These are phyloP conservation scores for Beroe forskalii DNA, from an alignment of 37 sponge, comb jelly and placozoan genomes.

Conservation along the genomic window DNA sequence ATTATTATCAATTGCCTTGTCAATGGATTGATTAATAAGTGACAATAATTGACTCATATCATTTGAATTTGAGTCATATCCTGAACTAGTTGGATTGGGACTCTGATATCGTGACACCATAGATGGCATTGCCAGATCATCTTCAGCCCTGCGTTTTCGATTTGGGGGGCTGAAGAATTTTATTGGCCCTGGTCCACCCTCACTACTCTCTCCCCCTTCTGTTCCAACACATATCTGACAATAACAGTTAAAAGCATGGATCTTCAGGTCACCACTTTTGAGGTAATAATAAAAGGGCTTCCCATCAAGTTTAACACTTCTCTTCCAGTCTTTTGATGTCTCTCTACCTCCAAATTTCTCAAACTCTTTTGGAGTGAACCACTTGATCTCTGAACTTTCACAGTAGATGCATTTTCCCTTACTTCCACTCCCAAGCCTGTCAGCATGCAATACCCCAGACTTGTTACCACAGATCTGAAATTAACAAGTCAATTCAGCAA, in stretches of 20 bases:
- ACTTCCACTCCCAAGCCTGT: not conserved
- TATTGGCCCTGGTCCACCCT: not conserved
- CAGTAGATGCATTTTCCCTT: constrained; percentile 17
- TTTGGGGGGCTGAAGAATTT: constrained; percentile 3
- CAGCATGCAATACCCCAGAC: not conserved
- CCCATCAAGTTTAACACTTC: constrained; percentile 31
- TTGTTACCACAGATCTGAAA: constrained; percentile 22
- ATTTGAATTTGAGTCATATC: constrained; percentile 5
- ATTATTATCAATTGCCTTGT: not conserved
- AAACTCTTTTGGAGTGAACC: constrained; percentile 33
- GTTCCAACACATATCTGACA: not conserved
- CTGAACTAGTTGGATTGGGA: not conserved
- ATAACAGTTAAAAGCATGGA: constrained; percentile 29
- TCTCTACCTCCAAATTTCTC: constrained; percentile 4
- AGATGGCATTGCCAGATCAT: constrained; percentile 10
- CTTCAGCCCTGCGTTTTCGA: not conserved
- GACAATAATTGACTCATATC: constrained; percentile 7
- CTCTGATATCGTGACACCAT: not conserved
- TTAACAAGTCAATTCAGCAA: too few relatives aligned
- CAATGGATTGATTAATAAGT: not conserved
- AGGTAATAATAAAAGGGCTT: constrained; percentile 6
- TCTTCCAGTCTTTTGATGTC: constrained; percentile 21
- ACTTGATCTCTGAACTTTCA: not conserved
- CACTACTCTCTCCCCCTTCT: constrained; percentile 9
- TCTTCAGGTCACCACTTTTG: not conserved